Conservation (phyloP, 2,113 vertebrate genomes). For the Bungarus multicinctus region DNA sequence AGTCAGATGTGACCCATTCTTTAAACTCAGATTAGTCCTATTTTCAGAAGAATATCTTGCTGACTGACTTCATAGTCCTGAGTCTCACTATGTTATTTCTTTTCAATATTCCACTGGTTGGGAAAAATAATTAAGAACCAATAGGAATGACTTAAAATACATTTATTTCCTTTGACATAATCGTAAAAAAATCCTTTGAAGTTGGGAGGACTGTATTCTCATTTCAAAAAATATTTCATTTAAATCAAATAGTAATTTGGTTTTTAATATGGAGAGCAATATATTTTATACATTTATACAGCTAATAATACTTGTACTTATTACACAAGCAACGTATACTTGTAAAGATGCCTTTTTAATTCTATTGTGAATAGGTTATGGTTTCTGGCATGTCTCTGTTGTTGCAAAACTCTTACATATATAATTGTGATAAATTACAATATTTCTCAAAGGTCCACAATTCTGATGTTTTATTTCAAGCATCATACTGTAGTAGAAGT, state of each 20-base stretch:
- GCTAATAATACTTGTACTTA: neutral
- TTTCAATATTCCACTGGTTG: neutral
- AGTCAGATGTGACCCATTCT: neutral
- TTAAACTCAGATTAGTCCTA: neutral
- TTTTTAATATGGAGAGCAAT: neutral
- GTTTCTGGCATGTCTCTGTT: neutral
- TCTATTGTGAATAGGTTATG: neutral
- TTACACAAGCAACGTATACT: neutral
- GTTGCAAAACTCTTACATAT: neutral
- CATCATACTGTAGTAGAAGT: conserved; percentile 33
- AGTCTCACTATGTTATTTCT: neutral
- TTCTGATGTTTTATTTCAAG: conserved; percentile 20
- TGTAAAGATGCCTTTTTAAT: neutral
- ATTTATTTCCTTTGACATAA: neutral
- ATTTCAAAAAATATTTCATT: neutral
- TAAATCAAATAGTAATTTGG: neutral
- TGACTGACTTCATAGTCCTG: neutral
- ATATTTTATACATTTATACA: neutral
- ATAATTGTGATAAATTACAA: conserved; percentile 24
- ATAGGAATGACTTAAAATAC: neutral
- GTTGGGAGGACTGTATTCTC: neutral
- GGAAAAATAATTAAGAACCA: neutral
- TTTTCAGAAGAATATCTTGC: neutral
- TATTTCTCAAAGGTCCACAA: conserved; percentile 35
- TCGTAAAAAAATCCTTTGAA: neutral